Conservation (phyloP, 2,797 vertebrate species). For the Leuciscus waleckii region DNA sequence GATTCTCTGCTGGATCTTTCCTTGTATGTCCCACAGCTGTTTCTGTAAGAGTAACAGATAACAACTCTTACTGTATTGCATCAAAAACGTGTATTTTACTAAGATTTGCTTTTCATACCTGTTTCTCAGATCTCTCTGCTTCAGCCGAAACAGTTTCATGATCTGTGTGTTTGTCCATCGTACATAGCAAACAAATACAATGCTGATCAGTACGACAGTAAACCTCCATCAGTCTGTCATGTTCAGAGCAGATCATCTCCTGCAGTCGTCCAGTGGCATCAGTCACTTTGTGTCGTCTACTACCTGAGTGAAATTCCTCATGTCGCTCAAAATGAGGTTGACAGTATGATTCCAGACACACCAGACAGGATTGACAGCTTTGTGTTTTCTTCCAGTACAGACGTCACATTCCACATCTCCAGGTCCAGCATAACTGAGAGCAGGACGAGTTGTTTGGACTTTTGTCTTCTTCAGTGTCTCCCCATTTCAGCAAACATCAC, state of each 20-base stretch:
- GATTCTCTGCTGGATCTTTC: not conserved
- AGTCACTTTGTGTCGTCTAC: not conserved
- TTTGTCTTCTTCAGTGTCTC: not conserved
- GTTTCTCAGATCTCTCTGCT: slow-evolving; percentile 17
- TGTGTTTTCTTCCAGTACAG: not conserved
- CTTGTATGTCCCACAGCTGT: not conserved
- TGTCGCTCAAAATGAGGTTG: not conserved
- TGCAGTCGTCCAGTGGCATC: not conserved
- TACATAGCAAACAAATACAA: not conserved
- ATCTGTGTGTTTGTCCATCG: slow-evolving; percentile 5
- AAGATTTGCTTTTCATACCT: not conserved
- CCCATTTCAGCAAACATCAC: not conserved
- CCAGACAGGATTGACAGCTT: not conserved
- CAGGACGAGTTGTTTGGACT: not conserved
- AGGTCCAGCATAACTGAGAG: not conserved
- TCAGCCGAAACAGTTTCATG: not conserved
- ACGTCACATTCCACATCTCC: slow-evolving; percentile 17
- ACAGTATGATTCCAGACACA: slow-evolving; percentile 14
- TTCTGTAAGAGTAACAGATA: not conserved
- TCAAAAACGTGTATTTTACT: too few relatives aligned
- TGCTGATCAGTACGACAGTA: not conserved
- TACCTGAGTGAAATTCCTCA: not conserved
- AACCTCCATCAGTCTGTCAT: not conserved
- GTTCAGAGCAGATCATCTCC: not conserved
- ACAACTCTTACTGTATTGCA: not conserved